These are phyloP conservation scores for Empidonax traillii DNA, from an alignment of 2,113 vertebrate species.

Conservation along the genomic window DNA sequence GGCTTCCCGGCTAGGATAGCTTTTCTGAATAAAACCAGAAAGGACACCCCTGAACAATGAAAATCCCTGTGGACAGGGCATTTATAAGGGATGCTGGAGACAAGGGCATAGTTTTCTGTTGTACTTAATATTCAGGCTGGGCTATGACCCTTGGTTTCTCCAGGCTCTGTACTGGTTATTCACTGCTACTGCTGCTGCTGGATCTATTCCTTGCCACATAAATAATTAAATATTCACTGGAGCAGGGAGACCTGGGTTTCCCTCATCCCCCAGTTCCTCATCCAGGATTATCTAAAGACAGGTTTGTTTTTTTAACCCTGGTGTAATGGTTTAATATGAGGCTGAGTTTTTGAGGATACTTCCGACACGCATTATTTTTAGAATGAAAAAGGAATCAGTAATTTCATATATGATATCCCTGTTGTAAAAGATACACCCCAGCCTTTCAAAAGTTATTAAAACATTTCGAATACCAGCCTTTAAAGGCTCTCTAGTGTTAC, in stretches of 20 bases:
- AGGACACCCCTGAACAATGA: conserved; percentile 14
- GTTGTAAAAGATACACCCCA: conserved; percentile 11
- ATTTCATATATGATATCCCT: not conserved
- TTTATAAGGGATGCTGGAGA: not conserved
- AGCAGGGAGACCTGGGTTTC: not conserved
- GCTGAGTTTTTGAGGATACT: not conserved
- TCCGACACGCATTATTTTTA: conserved; percentile 37
- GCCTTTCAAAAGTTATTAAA: conserved; percentile 38
- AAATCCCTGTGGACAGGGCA: conserved; percentile 18
- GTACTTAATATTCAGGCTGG: conserved; percentile 9
- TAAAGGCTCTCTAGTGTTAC: conserved; percentile 32
- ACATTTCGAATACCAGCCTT: conserved; percentile 36
- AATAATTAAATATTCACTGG: conserved; percentile 41
- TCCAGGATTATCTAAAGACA: not conserved
- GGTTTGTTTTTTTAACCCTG: not conserved
- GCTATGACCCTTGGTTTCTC: conserved; percentile 10
- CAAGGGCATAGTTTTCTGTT: not conserved
- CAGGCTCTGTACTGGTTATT: not conserved
- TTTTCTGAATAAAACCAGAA: conserved; percentile 40
- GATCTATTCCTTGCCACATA: not conserved
- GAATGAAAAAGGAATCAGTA: not conserved
- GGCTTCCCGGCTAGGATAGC: not conserved
- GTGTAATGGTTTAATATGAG: conserved; percentile 18
- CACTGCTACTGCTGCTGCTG: not conserved
- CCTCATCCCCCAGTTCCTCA: not conserved